These are phyloP conservation scores for Biston stratarius DNA, from an alignment of 2,888 invertebrate genomes.

Conservation along the genomic window DNA sequence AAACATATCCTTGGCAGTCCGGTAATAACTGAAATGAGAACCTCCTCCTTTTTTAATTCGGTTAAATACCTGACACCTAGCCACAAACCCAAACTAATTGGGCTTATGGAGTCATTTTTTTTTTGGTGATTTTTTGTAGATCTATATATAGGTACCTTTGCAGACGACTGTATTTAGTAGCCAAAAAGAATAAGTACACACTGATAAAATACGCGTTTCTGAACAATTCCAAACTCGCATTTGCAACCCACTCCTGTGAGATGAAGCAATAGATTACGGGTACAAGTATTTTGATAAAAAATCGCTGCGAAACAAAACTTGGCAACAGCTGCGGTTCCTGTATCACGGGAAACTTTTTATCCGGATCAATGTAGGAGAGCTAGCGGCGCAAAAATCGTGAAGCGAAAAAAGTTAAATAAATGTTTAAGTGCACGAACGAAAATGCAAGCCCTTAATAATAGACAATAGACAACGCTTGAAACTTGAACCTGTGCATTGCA, in stretches of 20 bases:
- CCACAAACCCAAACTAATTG: too few relatives aligned
- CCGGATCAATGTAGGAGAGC: slow-evolving; percentile 23
- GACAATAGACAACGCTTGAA: too few relatives aligned
- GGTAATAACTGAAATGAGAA: too few relatives aligned
- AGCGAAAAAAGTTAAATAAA: slow-evolving; percentile 10
- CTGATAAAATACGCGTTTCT: slow-evolving; percentile 24
- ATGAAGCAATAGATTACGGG: slow-evolving; percentile 27
- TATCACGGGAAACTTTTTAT: slow-evolving; percentile 31
- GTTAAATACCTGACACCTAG: too few relatives aligned
- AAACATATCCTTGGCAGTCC: too few relatives aligned
- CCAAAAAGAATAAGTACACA: slow-evolving; percentile 2
- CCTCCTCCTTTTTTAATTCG: too few relatives aligned
- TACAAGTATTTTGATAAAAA: slow-evolving; percentile 39
- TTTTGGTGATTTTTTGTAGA: too few relatives aligned
- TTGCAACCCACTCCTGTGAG: slow-evolving; percentile 32
- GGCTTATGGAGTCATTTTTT: too few relatives aligned
- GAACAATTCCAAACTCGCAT: slow-evolving; percentile 34
- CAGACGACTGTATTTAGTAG: background rate
- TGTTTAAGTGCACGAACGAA: slow-evolving; percentile 5
- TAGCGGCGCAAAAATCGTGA: slow-evolving; percentile 7
- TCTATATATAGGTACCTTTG: too few relatives aligned
- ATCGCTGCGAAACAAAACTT: slow-evolving; percentile 37
- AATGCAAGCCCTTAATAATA: background rate
- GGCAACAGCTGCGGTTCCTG: slow-evolving; percentile 36
- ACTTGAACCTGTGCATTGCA: too few relatives aligned